These are phyloP conservation scores for Potorous gilbertii DNA, from an alignment of 2,797 vertebrate species.

Conservation along the genomic window DNA sequence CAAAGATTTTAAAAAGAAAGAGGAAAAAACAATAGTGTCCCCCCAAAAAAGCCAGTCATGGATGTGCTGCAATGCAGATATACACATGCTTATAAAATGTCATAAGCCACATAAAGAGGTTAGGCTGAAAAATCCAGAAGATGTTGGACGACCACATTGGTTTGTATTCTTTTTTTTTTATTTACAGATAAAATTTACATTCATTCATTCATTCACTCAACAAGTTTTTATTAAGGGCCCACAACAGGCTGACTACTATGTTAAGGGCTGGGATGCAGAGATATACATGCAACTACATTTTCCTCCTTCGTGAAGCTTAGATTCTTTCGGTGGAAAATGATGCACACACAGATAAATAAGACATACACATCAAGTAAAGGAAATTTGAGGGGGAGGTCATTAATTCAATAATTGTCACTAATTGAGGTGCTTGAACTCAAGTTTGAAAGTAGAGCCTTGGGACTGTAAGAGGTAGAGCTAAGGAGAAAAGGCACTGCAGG, in stretches of 20 bases:
- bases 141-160: not conserved
- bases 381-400: not conserved
- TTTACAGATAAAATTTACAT: not conserved
- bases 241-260: not conserved
- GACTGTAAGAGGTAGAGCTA: not conserved
- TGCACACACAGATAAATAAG: not conserved
- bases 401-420: not conserved
- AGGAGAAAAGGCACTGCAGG: not conserved
- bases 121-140: not conserved
- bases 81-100: not conserved
- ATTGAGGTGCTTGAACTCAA: not conserved
- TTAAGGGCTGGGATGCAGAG: not conserved
- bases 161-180: not conserved
- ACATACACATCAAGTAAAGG: not conserved
- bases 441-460: not conserved
- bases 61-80: constrained; percentile 37
- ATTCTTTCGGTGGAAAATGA: not conserved
- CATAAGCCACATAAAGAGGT: not conserved
- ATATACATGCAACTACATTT: not conserved
- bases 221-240: not conserved
- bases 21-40: constrained; percentile 48
- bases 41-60: constrained; percentile 38
- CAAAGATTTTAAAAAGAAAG: constrained; percentile 12
- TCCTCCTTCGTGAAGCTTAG: not conserved
- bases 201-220: not conserved